These are phyloP conservation scores for Ictidomys tridecemlineatus DNA, from an alignment of 2,113 vertebrate species.

Conservation along the genomic window DNA sequence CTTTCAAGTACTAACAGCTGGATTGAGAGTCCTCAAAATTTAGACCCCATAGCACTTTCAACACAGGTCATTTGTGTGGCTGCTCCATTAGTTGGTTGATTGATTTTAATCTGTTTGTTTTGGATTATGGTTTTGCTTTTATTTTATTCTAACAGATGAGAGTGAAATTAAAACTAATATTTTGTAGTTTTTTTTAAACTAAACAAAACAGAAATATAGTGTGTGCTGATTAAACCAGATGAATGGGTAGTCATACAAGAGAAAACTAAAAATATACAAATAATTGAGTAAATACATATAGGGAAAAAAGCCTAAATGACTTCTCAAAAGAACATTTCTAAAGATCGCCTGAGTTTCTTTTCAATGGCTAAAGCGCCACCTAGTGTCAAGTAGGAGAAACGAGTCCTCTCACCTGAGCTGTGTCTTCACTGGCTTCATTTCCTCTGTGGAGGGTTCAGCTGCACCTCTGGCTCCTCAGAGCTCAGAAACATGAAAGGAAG, in stretches of 20 bases:
- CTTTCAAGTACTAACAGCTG: not conserved
- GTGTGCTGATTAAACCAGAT: not conserved
- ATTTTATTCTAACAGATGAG: not conserved
- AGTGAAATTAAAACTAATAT: not conserved
- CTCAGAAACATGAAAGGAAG: not conserved
- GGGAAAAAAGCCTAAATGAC: not conserved
- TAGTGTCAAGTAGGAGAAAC: constrained; percentile 22
- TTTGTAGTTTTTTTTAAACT: not conserved
- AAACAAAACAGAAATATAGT: not conserved
- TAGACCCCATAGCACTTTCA: not conserved
- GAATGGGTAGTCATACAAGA: not conserved
- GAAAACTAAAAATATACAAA: not conserved
- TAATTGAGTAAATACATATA: not conserved
- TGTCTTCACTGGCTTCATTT: no score
- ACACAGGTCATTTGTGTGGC: not conserved
- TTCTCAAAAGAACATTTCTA: not conserved
- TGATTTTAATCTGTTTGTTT: not conserved
- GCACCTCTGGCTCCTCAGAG: not conserved
- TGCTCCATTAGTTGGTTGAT: not conserved
- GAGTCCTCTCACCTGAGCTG: rapidly evolving
- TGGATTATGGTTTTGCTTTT: not conserved
- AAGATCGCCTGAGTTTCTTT: not conserved
- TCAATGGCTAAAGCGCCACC: constrained; percentile 49
- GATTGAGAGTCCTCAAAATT: not conserved
- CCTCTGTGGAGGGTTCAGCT: not conserved